Evolutionary conservation across 2,888 invertebrate species (phyloP).

Genomic region (Saturnia japonica): DNA sequence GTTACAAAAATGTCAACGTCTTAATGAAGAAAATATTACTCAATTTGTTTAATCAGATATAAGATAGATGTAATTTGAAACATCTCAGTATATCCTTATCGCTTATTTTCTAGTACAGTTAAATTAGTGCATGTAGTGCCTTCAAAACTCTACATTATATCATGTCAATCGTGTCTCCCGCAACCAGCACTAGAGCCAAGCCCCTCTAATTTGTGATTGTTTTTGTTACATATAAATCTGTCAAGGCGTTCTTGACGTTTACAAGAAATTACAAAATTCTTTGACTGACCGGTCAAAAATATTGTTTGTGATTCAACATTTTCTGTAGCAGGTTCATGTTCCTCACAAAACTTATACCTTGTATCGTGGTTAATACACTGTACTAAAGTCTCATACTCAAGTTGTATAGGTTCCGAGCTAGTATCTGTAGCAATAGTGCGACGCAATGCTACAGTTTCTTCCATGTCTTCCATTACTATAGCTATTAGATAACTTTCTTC

Average conservation of each 20-base stretch:
- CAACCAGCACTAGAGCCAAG: not conserved
- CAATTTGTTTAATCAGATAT: not conserved
- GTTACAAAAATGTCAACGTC: not conserved
- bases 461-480: constrained; percentile 53
- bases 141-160: no score
- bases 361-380: constrained; percentile 46
- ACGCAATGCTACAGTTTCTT: constrained; percentile 57
- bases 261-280: not conserved
- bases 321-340: constrained; percentile 41
- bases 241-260: not conserved
- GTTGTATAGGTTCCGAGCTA: constrained; percentile 32
- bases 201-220: not conserved
- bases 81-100: not conserved
- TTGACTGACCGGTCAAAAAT: constrained; percentile 61
- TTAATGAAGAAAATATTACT: not conserved
- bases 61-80: no score
- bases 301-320: constrained; percentile 55
- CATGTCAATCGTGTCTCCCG: not conserved
- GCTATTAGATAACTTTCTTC: constrained; percentile 55
- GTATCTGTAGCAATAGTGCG: constrained; percentile 58
- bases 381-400: constrained; percentile 43
- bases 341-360: constrained; percentile 42
- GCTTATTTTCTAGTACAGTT: no score
- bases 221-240: constrained; percentile 3
- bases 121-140: no score